Conservation (phyloP, 2,888 invertebrate genomes). For the Synanthedon myopaeformis region DNA sequence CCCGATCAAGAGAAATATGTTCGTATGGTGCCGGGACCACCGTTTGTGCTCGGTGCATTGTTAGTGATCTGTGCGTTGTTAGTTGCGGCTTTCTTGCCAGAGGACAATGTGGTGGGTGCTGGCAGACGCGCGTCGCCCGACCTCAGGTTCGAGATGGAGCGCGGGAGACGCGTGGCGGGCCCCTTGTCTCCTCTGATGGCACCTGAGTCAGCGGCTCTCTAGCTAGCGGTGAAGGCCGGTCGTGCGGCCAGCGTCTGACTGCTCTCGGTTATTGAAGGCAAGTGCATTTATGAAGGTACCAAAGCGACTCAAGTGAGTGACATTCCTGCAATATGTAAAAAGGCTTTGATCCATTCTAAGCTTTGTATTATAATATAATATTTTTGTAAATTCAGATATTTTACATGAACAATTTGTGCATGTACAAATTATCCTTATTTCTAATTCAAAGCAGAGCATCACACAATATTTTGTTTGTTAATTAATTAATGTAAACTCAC, state of each 20-base stretch:
- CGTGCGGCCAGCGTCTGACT: conserved; percentile 61
- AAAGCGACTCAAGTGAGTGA: conserved; percentile 40
- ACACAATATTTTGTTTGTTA: conserved; percentile 10
- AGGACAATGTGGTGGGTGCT: conserved; percentile 56
- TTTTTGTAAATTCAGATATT: conserved; percentile 4
- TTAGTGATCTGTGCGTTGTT: conserved; percentile 95
- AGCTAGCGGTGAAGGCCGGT: conserved; percentile 56
- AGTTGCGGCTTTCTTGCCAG: conserved; percentile 89
- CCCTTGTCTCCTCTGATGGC: conserved; percentile 85
- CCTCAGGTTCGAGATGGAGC: conserved; percentile 85
- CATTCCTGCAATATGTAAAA: conserved; percentile 31
- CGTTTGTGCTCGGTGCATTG: conserved; percentile 97
- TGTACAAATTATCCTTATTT: conserved; percentile 24
- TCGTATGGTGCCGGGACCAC: conserved; percentile 94
- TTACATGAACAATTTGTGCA: no score
- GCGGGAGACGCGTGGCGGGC: conserved; percentile 80
- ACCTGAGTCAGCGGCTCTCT: conserved; percentile 80
- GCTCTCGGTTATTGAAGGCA: conserved; percentile 19
- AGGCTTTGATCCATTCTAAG: conserved; percentile 43
- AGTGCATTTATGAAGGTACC: conserved; percentile 55
- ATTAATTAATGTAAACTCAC: background rate
- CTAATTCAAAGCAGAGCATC: conserved; percentile 21
- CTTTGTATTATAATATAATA: conserved; percentile 53
- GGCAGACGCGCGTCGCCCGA: conserved; percentile 73
- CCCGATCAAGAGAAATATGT: conserved; percentile 66